Evolutionary conservation across 2,888 invertebrate genomes (phyloP).

Genomic region (Panopea generosa): DNA sequence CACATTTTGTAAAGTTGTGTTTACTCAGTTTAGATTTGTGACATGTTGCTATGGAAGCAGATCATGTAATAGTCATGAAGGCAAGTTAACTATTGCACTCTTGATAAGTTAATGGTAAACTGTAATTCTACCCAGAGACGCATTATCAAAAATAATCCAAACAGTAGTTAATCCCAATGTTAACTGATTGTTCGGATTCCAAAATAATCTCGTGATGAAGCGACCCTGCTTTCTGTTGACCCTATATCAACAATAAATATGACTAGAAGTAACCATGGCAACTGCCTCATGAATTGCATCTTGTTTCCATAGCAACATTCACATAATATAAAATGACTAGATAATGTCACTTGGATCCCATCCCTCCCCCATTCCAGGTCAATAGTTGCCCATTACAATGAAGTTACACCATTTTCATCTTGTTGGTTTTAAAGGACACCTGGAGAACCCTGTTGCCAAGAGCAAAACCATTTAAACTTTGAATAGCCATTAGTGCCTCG

Average conservation of each 20-base stretch:
- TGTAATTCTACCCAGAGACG: too few relatives aligned
- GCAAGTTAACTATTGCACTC: too few relatives aligned
- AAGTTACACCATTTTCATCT: slow-evolving; percentile 80
- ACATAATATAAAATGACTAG: slow-evolving; percentile 4
- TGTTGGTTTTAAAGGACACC: slow-evolving; percentile 96
- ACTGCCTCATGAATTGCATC: not conserved
- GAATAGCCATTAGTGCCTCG: slow-evolving; percentile 97
- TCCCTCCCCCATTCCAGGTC: too few relatives aligned
- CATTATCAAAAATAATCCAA: too few relatives aligned
- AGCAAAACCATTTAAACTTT: slow-evolving; percentile 97
- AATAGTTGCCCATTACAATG: not conserved
- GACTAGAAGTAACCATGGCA: not conserved
- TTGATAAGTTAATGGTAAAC: too few relatives aligned
- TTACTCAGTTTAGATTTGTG: too few relatives aligned
- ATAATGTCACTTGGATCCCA: too few relatives aligned
- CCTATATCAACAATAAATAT: not conserved
- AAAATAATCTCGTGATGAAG: too few relatives aligned
- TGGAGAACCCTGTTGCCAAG: slow-evolving; percentile 97
- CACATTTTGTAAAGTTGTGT: too few relatives aligned
- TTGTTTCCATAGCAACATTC: slow-evolving; percentile 6
- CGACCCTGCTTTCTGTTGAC: too few relatives aligned
- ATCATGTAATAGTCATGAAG: not conserved
- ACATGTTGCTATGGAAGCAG: slow-evolving; percentile 21
- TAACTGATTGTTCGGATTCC: too few relatives aligned
- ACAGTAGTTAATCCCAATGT: too few relatives aligned